A percentile compares a stretch with the other conserved stretches of the same genome.
Evolutionary conservation across 2,113 vertebrate species (phyloP).

Genomic region (Trichechus manatus): DNA sequence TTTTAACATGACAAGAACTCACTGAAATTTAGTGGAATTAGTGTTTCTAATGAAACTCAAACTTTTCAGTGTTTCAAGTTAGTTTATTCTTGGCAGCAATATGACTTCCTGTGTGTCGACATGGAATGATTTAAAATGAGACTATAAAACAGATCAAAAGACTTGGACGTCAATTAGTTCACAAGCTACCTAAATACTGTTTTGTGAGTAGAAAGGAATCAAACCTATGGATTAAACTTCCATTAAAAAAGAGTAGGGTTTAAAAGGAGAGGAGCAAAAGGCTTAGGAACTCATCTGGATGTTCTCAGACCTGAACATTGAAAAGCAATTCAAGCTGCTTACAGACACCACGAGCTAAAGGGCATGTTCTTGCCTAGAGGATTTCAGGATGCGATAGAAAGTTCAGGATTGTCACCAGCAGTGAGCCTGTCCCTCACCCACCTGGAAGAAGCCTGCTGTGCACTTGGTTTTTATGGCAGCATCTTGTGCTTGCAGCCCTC

Average conservation of each 20-base stretch:
- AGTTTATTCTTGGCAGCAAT: conserved; percentile 67
- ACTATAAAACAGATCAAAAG: conserved; percentile 70
- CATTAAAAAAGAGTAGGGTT: conserved; percentile 64
- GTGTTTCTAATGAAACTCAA: conserved; percentile 62
- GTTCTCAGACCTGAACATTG: conserved; percentile 59
- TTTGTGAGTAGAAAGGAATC: conserved; percentile 43
- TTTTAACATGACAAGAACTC: conserved; percentile 61
- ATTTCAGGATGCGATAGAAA: neutral
- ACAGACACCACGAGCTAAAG: neutral
- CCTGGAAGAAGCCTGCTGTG: conserved; percentile 6
- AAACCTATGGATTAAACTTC: conserved; percentile 63
- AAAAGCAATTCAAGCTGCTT: conserved; percentile 48
- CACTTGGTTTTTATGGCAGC: neutral
- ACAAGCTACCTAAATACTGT: conserved; percentile 69
- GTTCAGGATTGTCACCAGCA: neutral
- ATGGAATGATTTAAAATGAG: conserved; percentile 67
- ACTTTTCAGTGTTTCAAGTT: conserved; percentile 69
- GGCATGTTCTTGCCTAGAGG: neutral
- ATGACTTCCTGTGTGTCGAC: conserved; percentile 59
- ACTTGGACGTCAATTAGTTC: conserved; percentile 62
- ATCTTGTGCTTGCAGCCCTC: neutral
- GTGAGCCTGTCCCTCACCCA: neutral
- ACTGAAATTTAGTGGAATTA: conserved; percentile 67
- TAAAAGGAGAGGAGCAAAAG: conserved; percentile 53
- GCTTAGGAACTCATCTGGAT: conserved; percentile 47